Percentiles rank a stretch among this genome's conserved stretches.
Evolutionary conservation across 1,140 invertebrate genomes (phyloP).

Genomic region (Danaus melanippus): DNA sequence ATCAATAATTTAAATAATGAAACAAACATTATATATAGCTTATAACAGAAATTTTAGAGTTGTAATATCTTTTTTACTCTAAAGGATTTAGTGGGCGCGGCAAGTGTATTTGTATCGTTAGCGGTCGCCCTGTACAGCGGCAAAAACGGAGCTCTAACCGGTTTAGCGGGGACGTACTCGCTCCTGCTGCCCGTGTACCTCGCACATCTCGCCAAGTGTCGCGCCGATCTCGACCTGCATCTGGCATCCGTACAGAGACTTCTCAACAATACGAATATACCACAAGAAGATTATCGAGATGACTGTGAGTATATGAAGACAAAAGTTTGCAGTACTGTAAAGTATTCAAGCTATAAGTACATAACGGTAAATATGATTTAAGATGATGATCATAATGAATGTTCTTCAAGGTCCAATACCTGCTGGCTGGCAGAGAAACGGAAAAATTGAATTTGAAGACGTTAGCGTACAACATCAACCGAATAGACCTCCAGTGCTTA

Average conservation of each 20-base stretch:
- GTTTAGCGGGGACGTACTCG: conserved; percentile 85
- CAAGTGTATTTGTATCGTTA: conserved; percentile 82
- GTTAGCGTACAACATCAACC: conserved; percentile 79
- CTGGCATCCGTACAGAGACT: conserved; percentile 84
- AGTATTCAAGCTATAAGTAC: too few species aligned
- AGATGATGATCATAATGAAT: not conserved
- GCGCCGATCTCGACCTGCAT: conserved; percentile 85
- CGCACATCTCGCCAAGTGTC: conserved; percentile 86
- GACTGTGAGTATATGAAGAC: conserved; percentile 48
- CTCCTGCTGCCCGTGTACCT: conserved; percentile 85
- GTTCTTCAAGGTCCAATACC: conserved; percentile 67
- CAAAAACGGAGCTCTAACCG: conserved; percentile 74
- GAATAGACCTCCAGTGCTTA: conserved; percentile 75
- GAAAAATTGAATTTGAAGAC: conserved; percentile 80
- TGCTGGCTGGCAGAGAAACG: conserved; percentile 78
- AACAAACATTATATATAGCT: too few species aligned
- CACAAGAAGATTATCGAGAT: conserved; percentile 74
- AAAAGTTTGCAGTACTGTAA: not conserved
- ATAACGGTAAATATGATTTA: too few species aligned
- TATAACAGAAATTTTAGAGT: too few species aligned
- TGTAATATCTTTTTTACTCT: conserved; percentile 4
- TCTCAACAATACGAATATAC: conserved; percentile 73
- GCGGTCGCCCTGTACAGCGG: conserved; percentile 76
- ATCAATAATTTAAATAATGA: too few species aligned
- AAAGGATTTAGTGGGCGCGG: conserved; percentile 87